Evolutionary conservation across 2,888 invertebrate species (phyloP).

Genomic region (Taphrorychus bicolor): DNA sequence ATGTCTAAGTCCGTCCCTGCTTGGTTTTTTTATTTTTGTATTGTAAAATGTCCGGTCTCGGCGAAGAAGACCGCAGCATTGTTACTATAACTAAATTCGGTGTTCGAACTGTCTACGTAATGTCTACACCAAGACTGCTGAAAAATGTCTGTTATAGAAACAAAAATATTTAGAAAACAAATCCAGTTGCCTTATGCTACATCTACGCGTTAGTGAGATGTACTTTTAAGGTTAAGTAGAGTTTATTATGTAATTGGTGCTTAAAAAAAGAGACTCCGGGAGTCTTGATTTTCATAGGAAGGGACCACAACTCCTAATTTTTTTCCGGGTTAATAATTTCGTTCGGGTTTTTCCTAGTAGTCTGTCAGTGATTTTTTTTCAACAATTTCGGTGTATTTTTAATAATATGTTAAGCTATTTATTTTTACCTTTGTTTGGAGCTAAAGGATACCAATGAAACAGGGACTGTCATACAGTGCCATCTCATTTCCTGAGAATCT

Average conservation of each 20-base stretch:
- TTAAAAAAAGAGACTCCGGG: conserved; percentile 32
- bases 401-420: neutral
- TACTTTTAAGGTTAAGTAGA: conserved; percentile 34
- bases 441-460: no score
- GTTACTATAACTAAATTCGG: conserved; percentile 7
- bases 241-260: conserved; percentile 35
- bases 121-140: neutral
- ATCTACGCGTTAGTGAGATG: conserved; percentile 35
- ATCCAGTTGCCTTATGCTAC: conserved; percentile 35
- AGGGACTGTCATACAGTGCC: no score
- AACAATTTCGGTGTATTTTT: neutral
- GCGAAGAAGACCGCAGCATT: conserved; percentile 11
- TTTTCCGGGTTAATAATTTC: neutral
- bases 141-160: conserved; percentile 25
- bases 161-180: no score
- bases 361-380: neutral
- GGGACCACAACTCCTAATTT: conserved; percentile 32
- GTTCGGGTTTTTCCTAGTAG: neutral
- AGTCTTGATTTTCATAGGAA: conserved; percentile 36
- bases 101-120: neutral
- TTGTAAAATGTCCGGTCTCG: conserved; percentile 24
- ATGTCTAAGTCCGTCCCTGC: conserved; percentile 39
- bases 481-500: no score
- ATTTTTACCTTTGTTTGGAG: neutral
- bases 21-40: conserved; percentile 36